Percentiles rank a stretch among this genome's conserved stretches.
Conservation (phyloP, 2,888 invertebrate genomes). For the Ecdyonurus torrentis region DNA sequence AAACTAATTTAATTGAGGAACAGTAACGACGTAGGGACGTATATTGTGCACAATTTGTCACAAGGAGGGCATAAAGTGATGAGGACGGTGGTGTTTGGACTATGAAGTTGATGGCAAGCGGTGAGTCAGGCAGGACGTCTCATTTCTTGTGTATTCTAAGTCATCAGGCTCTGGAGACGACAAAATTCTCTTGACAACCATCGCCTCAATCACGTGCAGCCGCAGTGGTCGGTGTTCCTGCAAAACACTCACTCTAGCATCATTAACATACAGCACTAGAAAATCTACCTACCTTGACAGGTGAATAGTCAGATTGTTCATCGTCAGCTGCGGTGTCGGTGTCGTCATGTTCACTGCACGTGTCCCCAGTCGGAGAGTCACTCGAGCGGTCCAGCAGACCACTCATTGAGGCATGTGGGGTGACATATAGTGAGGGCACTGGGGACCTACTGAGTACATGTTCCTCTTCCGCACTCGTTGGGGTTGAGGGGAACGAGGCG, state of each 20-base stretch:
- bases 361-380: not conserved
- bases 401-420: conserved; percentile 9
- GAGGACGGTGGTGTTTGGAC: not conserved
- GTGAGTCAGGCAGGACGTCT: not conserved
- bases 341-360: not conserved
- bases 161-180: not conserved
- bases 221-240: not conserved
- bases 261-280: too few species aligned
- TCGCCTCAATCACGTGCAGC: too few species aligned
- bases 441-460: not conserved
- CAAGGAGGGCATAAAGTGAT: not conserved
- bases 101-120: not conserved
- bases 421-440: conserved; percentile 8
- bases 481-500: not conserved
- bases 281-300: not conserved
- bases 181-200: too few species aligned
- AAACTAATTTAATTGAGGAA: too few species aligned
- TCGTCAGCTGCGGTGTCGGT: not conserved
- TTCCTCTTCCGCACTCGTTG: not conserved
- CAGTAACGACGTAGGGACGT: too few species aligned
- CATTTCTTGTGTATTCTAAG: not conserved
- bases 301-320: not conserved
- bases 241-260: too few species aligned
- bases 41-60: too few species aligned
- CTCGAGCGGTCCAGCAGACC: not conserved